Conservation (phyloP, 1,140 invertebrate genomes). For the Adoxophyes honmai region DNA sequence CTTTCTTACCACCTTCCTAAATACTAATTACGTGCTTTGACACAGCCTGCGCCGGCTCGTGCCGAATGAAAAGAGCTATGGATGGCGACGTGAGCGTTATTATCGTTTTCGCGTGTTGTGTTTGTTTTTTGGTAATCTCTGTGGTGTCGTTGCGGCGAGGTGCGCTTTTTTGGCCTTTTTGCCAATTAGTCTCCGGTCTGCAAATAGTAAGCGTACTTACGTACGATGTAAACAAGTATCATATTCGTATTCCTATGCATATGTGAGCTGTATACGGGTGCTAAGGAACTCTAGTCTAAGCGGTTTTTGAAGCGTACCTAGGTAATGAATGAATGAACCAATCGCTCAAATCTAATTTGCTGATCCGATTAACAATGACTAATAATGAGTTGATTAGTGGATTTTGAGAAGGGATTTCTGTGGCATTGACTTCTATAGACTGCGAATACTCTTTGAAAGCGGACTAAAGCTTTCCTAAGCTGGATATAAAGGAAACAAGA, state of each 20-base stretch:
- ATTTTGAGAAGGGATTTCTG: conserved; percentile 2
- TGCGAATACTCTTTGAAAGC: conserved; percentile 23
- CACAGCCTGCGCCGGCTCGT: conserved; percentile 63
- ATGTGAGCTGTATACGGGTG: no score
- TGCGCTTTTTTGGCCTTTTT: conserved; percentile 6
- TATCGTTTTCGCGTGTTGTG: conserved; percentile 46
- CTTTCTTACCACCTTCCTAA: conserved; percentile 77
- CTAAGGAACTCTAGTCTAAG: no score
- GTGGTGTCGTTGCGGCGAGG: conserved; percentile 21
- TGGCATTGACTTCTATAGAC: not conserved
- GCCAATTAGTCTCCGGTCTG: conserved; percentile 5
- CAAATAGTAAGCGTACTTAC: not conserved
- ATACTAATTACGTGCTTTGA: conserved; percentile 77
- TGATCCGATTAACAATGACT: not conserved
- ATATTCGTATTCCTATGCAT: no score
- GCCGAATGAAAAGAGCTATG: conserved; percentile 66
- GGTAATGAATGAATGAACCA: no score
- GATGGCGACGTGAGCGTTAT: conserved; percentile 57
- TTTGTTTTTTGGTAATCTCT: conserved; percentile 52
- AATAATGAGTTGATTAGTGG: not conserved
- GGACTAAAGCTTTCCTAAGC: conserved; percentile 51
- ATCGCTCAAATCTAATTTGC: not conserved
- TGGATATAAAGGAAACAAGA: conserved; percentile 70
- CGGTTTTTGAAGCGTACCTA: no score
- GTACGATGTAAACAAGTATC: no score